phyloP scores from a whole-genome alignment of 2,888 invertebrate species.

The Calephelis perditalis region DNA sequence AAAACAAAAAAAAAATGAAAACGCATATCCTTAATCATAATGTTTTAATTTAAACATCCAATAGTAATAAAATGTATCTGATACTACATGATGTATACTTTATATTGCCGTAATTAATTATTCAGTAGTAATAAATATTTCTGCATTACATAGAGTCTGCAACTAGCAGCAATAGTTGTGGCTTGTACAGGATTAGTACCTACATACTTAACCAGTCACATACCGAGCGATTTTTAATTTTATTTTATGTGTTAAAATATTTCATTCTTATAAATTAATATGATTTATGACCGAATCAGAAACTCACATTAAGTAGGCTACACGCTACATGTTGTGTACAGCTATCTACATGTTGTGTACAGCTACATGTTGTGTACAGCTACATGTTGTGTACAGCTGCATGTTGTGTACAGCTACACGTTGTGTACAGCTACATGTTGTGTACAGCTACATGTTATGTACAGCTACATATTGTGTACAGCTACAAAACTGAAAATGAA shows the following conservation, averaged over 20 bases:
- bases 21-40: constrained; percentile 16
- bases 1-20: neutral
- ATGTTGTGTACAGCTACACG: no score
- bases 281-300: neutral
- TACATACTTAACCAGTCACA: neutral
- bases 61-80: constrained; percentile 37
- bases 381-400: no score
- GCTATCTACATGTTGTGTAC: no score
- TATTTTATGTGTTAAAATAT: neutral
- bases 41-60: constrained; percentile 41
- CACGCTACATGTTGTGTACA: no score
- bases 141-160: constrained; percentile 7
- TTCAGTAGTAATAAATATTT: constrained; percentile 15
- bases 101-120: constrained; percentile 27
- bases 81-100: constrained; percentile 34
- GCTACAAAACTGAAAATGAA: no score
- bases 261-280: neutral
- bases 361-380: no score
- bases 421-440: no score
- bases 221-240: constrained; percentile 7
- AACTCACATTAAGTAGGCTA: no score
- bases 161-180: constrained; percentile 3
- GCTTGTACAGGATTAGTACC: neutral
- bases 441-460: no score
- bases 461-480: no score